Evolutionary conservation across 2,888 invertebrate species (phyloP).

Genomic region (Germaria angustata): DNA sequence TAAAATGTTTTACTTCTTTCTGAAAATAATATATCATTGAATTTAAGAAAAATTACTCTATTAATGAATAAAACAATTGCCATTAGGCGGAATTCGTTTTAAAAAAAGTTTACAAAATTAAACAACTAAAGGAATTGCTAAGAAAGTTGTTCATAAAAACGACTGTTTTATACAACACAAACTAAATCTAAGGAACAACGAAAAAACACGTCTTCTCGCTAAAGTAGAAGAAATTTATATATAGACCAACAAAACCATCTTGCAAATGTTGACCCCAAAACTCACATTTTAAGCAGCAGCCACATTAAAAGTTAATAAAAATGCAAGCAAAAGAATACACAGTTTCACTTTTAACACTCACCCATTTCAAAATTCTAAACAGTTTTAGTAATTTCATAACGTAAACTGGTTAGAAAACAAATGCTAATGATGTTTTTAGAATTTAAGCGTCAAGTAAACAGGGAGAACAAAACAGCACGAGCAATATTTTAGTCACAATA

Average conservation of each 20-base stretch:
- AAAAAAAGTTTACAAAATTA: not conserved
- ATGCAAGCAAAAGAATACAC: not conserved
- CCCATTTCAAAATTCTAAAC: not conserved
- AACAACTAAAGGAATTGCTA: not conserved
- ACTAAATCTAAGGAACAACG: not conserved
- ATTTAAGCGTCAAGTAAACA: constrained; percentile 16
- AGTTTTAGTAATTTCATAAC: not conserved
- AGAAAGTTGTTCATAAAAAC: not conserved
- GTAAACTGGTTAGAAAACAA: constrained; percentile 8
- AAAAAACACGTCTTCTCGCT: not conserved
- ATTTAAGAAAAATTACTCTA: too few species aligned
- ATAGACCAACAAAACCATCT: constrained; percentile 21
- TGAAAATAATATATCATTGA: too few species aligned
- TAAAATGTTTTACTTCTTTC: too few species aligned
- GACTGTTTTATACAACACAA: not conserved
- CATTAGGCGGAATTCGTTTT: too few species aligned
- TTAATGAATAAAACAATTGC: too few species aligned
- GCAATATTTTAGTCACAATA: constrained; percentile 29
- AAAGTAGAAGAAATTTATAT: constrained; percentile 24
- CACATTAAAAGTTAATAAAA: constrained; percentile 5
- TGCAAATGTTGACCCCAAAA: constrained; percentile 39
- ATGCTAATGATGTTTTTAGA: constrained; percentile 57
- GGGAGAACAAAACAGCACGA: not conserved
- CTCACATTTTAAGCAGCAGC: constrained; percentile 36
- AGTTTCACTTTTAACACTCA: constrained; percentile 27